A percentile compares a stretch with the other conserved stretches of the same genome.
These are phyloP conservation scores for Uria lomvia DNA, from an alignment of 2,113 vertebrate genomes.

Conservation along the genomic window DNA sequence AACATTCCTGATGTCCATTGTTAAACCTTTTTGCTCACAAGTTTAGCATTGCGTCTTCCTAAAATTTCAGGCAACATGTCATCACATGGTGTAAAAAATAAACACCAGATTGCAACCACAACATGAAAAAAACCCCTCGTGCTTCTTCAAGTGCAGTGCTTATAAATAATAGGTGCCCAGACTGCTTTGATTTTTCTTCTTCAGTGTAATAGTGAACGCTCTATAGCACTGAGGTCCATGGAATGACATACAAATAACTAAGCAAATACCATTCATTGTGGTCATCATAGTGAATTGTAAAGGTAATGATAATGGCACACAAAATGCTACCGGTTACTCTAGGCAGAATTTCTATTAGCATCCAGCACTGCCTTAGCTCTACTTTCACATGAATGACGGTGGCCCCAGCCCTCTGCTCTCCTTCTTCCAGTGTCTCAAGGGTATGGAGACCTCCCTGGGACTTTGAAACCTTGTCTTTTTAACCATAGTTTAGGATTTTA, in stretches of 20 bases:
- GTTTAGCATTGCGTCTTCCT: slow-evolving; percentile 18
- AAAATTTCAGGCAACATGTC: slow-evolving; percentile 49
- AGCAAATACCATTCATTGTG: not conserved
- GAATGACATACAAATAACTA: slow-evolving; percentile 6
- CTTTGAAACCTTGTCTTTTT: not conserved
- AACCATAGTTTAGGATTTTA: not conserved
- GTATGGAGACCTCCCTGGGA: not conserved
- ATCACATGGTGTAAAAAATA: slow-evolving; percentile 42
- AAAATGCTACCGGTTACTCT: not conserved
- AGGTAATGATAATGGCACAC: not conserved
- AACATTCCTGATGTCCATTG: not conserved
- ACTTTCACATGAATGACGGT: not conserved
- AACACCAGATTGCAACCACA: slow-evolving; percentile 62
- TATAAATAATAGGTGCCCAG: slow-evolving; percentile 15
- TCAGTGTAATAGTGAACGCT: not conserved
- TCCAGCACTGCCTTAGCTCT: not conserved
- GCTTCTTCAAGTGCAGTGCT: slow-evolving; percentile 10
- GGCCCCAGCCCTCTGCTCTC: not conserved
- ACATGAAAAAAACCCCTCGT: not conserved
- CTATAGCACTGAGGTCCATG: not conserved
- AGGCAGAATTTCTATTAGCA: not conserved
- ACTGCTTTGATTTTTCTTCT: not conserved
- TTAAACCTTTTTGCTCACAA: slow-evolving; percentile 25
- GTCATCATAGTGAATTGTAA: not conserved
- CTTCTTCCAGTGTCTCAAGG: not conserved